Conservation (phyloP, 2,797 vertebrate genomes). For the Notolepis coatsorum region DNA sequence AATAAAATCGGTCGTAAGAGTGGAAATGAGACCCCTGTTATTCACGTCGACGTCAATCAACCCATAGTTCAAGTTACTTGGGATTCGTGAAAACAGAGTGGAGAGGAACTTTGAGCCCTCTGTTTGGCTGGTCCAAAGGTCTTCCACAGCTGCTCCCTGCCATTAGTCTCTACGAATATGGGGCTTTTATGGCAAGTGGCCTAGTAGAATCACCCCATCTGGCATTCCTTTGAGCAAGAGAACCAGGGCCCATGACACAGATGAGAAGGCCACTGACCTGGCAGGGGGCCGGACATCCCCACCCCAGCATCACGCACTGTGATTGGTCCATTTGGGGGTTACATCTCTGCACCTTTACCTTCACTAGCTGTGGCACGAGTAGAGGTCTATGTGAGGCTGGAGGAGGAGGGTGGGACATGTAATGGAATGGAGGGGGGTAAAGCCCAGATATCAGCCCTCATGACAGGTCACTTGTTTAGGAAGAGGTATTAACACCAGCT, state of each 20-base stretch:
- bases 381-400: background rate
- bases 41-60: slow-evolving; percentile 8
- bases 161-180: background rate
- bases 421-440: background rate
- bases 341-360: slow-evolving; percentile 1
- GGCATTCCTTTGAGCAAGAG: slow-evolving; percentile 40
- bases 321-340: slow-evolving; percentile 56
- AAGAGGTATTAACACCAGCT: no score
- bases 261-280: slow-evolving; percentile 50
- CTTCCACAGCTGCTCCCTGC: slow-evolving; percentile 15
- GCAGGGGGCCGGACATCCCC: slow-evolving; percentile 40
- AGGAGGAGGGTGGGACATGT: background rate
- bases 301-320: slow-evolving; percentile 29
- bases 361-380: slow-evolving; percentile 8
- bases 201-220: slow-evolving; percentile 48
- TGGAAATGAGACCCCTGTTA: background rate
- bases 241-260: slow-evolving; percentile 29
- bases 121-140: slow-evolving; percentile 31
- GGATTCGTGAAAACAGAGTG: slow-evolving; percentile 32
- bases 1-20: slow-evolving; percentile 18
- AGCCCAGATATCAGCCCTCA: background rate
- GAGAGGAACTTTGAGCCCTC: slow-evolving; percentile 13
- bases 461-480: no score
- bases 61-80: slow-evolving; percentile 1
- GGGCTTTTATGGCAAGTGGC: slow-evolving; percentile 39